Percentiles rank a stretch among this genome's conserved stretches.
Evolutionary conservation across 30 jellyfish, hydroid and myxozoan species (phyloP).

Genomic region (Pelagia noctiluca): DNA sequence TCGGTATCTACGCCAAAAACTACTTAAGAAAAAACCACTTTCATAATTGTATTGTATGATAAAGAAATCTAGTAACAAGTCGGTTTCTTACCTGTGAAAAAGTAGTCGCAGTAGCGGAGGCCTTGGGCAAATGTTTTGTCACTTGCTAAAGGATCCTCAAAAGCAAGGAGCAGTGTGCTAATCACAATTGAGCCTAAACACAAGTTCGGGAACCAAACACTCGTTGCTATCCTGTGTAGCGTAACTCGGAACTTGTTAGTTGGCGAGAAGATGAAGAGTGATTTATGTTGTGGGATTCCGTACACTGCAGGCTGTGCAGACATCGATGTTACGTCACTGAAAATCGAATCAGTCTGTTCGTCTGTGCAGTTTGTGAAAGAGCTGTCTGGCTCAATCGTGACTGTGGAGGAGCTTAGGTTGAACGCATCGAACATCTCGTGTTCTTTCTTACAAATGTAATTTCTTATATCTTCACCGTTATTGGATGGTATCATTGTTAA

Average conservation of each 20-base stretch:
- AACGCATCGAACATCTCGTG: no score
- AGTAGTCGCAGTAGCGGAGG: conserved; percentile 52
- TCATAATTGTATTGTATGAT: no score
- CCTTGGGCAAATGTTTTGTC: neutral
- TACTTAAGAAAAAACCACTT: no score
- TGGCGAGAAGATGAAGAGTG: conserved; percentile 73
- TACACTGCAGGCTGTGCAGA: conserved; percentile 44
- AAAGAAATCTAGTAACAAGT: no score
- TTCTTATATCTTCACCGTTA: no score
- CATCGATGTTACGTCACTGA: conserved; percentile 11
- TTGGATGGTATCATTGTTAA: no score
- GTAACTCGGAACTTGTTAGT: conserved; percentile 51
- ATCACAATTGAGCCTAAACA: conserved; percentile 52
- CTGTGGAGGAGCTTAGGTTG: no score
- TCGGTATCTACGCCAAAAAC: no score
- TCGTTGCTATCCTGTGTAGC: conserved; percentile 52
- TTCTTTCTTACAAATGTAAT: no score
- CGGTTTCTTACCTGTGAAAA: conserved; percentile 75
- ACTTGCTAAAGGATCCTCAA: conserved; percentile 75
- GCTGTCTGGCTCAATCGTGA: neutral
- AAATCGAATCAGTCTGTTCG: neutral
- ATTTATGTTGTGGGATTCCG: conserved; percentile 76
- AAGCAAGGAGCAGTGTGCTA: conserved; percentile 78
- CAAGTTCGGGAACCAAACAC: conserved; percentile 38
- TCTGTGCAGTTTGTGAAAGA: neutral